A percentile compares a stretch with the other conserved stretches of the same genome.
These are phyloP conservation scores for Teleiodes luculella DNA, from an alignment of 2,888 invertebrate species.

Conservation along the genomic window DNA sequence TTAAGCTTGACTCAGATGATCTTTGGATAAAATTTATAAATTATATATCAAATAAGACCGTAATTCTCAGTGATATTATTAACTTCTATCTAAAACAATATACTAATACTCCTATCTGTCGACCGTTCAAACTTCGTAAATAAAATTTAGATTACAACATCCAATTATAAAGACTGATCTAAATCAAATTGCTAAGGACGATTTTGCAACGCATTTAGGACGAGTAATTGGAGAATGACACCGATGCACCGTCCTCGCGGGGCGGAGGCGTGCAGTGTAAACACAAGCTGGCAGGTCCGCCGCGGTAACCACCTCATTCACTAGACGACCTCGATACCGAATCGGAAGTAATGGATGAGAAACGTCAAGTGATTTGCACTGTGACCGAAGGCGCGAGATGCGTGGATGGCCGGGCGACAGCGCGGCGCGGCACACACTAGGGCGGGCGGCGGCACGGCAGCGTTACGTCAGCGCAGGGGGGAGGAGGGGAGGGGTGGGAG, in stretches of 20 bases:
- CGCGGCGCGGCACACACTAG: constrained; percentile 76
- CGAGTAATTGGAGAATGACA: constrained; percentile 65
- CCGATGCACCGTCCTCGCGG: constrained; percentile 61
- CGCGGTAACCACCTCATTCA: constrained; percentile 63
- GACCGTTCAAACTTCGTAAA: too few species aligned
- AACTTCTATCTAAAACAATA: too few species aligned
- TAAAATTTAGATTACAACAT: too few species aligned
- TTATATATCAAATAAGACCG: constrained; percentile 3
- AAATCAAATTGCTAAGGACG: constrained; percentile 27
- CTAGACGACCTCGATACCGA: constrained; percentile 54
- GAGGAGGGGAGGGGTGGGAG: constrained; percentile 31
- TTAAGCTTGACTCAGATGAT: too few species aligned
- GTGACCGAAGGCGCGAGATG: constrained; percentile 61
- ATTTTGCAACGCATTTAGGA: constrained; percentile 57
- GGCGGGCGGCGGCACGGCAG: constrained; percentile 71
- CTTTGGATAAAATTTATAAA: too few species aligned
- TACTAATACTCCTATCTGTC: too few species aligned
- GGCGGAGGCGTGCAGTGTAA: constrained; percentile 53
- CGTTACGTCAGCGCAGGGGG: constrained; percentile 72
- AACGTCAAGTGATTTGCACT: constrained; percentile 74
- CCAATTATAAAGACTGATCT: too few species aligned
- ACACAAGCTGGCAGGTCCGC: constrained; percentile 36
- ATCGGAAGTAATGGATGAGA: constrained; percentile 55
- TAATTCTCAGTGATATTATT: constrained; percentile 10
- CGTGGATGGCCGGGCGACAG: constrained; percentile 59